phyloP scores from a whole-genome alignment of 2,113 vertebrate species.

The Dicaeum eximium region DNA sequence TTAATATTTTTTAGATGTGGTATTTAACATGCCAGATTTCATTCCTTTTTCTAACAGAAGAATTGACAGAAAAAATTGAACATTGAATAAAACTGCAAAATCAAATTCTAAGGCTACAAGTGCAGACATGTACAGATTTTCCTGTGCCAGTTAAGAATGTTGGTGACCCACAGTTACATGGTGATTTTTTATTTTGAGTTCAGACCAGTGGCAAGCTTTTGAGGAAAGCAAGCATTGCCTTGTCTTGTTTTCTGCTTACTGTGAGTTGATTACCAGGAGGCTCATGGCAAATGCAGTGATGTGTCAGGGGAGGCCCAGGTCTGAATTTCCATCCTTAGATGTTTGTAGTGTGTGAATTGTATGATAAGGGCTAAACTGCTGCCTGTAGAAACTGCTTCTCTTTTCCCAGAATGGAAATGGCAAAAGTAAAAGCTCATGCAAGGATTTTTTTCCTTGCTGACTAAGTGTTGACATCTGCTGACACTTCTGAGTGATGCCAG shows the following conservation, averaged over 20 bases:
- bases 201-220: neutral
- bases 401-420: neutral
- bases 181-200: neutral
- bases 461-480: neutral
- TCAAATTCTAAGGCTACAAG: neutral
- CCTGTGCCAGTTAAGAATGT: neutral
- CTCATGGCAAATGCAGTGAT: neutral
- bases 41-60: neutral
- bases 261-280: neutral
- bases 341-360: neutral
- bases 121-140: neutral
- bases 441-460: neutral
- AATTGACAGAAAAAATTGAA: neutral
- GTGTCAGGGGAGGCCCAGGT: too few relatives aligned
- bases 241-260: neutral
- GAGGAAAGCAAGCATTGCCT: neutral
- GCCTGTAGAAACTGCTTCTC: neutral
- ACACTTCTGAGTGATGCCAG: neutral
- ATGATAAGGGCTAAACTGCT: neutral
- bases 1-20: neutral
- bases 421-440: neutral
- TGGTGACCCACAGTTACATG: rapidly evolving
- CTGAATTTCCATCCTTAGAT: neutral
- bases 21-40: neutral
- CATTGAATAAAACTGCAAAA: neutral